These are phyloP conservation scores for Aphaenogaster floridana DNA, from an alignment of 1,140 invertebrate species.

Conservation along the genomic window DNA sequence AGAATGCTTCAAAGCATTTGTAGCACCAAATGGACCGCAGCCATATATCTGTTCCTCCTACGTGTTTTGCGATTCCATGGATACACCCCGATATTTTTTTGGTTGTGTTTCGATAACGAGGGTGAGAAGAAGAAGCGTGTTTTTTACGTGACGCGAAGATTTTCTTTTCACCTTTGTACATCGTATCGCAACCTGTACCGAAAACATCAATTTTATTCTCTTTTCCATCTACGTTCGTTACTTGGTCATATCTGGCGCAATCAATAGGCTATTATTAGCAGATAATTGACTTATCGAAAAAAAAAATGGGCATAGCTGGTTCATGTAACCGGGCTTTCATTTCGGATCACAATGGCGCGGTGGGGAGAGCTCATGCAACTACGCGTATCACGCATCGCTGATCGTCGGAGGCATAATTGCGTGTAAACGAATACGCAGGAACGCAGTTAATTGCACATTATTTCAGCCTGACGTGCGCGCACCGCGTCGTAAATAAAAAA, in stretches of 20 bases:
- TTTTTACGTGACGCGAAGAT: background rate
- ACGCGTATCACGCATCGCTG: constrained; percentile 32
- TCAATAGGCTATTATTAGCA: constrained; percentile 8
- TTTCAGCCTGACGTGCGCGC: background rate
- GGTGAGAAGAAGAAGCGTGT: background rate
- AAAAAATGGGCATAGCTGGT: background rate
- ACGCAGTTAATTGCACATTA: constrained; percentile 56
- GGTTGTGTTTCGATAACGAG: background rate
- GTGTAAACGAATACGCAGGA: constrained; percentile 47
- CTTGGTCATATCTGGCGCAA: constrained; percentile 9
- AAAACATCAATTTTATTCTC: background rate
- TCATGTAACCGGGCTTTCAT: constrained; percentile 31
- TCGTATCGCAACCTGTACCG: background rate
- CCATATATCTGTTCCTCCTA: too few relatives aligned
- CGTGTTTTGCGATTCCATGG: background rate
- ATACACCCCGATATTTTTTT: constrained; percentile 9
- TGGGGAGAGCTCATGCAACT: background rate
- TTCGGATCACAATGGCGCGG: constrained; percentile 24
- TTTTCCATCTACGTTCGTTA: constrained; percentile 1
- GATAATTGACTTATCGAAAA: constrained; percentile 51
- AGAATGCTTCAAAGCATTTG: too few relatives aligned
- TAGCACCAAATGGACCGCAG: too few relatives aligned
- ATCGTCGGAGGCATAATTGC: constrained; percentile 43
- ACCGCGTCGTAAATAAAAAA: constrained; percentile 8
- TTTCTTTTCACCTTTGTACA: background rate